Evolutionary conservation across 2,797 vertebrate species (phyloP).

Genomic region (Decapterus maruadsi): DNA sequence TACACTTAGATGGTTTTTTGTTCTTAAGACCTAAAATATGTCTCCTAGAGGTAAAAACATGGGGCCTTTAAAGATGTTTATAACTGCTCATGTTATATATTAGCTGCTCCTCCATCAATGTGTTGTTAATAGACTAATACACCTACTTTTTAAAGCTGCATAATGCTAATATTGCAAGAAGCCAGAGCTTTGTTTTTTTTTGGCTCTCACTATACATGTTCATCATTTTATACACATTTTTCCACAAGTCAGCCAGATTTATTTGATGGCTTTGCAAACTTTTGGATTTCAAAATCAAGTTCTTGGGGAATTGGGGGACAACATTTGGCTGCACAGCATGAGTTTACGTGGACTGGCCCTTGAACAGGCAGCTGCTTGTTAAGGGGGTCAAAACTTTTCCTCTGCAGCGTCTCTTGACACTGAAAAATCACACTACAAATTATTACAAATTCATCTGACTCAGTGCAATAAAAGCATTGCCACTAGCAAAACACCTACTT

Average conservation of each 20-base stretch:
- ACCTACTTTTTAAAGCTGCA: background rate
- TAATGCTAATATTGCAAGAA: background rate
- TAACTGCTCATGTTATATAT: constrained; percentile 7
- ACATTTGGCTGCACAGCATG: background rate
- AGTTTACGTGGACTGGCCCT: background rate
- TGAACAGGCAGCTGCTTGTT: constrained; percentile 10
- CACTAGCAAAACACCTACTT: background rate
- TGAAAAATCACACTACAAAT: constrained; percentile 8
- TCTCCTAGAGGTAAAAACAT: too few species aligned
- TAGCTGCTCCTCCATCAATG: background rate
- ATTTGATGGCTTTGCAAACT: background rate
- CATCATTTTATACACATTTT: background rate
- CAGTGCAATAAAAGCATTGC: constrained; percentile 20
- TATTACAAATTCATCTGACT: constrained; percentile 16
- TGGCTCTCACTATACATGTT: background rate
- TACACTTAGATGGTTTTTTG: too few species aligned
- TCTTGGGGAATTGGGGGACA: background rate
- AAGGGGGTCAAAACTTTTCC: background rate
- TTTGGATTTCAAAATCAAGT: background rate
- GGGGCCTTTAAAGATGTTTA: background rate
- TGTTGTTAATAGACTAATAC: background rate
- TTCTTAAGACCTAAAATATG: too few species aligned
- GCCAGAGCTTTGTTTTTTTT: background rate
- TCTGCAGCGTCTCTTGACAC: constrained; percentile 9
- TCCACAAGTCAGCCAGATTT: background rate